phyloP scores from a whole-genome alignment of 2,113 vertebrate genomes.

The Antigone vipio region DNA sequence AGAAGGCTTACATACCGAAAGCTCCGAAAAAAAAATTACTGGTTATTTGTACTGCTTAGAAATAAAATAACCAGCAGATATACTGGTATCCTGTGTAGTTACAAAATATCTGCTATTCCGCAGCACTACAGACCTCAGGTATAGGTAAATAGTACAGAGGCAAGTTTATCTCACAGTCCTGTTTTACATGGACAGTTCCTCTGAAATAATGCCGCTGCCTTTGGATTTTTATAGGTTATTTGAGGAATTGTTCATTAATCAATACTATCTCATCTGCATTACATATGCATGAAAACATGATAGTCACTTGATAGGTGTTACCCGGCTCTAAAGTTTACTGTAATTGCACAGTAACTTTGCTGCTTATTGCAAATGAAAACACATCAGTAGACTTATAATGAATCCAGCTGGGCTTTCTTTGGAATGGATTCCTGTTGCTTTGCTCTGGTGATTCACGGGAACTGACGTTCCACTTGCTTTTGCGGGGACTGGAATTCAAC shows the following conservation, averaged over 20 bases:
- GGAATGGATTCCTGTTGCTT: constrained; percentile 32
- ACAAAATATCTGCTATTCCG: neutral
- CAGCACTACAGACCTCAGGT: neutral
- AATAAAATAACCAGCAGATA: neutral
- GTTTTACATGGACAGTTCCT: neutral
- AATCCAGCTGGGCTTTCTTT: constrained; percentile 11
- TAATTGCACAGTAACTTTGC: neutral
- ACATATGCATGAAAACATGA: neutral
- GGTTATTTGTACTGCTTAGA: neutral
- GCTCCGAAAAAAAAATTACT: neutral
- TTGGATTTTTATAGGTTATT: neutral
- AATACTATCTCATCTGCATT: neutral
- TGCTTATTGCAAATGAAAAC: constrained; percentile 35
- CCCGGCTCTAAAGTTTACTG: neutral
- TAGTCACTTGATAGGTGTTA: neutral
- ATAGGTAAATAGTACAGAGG: neutral
- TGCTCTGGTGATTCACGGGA: neutral
- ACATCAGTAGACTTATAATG: constrained; percentile 28
- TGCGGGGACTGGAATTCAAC: neutral
- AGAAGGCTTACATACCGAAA: neutral
- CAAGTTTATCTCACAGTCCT: neutral
- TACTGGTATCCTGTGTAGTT: neutral
- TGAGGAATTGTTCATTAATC: constrained; percentile 1
- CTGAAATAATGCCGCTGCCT: neutral
- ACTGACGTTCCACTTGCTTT: neutral